phyloP scores from a whole-genome alignment of 2,797 vertebrate genomes.

The Atherinosoma microstoma region DNA sequence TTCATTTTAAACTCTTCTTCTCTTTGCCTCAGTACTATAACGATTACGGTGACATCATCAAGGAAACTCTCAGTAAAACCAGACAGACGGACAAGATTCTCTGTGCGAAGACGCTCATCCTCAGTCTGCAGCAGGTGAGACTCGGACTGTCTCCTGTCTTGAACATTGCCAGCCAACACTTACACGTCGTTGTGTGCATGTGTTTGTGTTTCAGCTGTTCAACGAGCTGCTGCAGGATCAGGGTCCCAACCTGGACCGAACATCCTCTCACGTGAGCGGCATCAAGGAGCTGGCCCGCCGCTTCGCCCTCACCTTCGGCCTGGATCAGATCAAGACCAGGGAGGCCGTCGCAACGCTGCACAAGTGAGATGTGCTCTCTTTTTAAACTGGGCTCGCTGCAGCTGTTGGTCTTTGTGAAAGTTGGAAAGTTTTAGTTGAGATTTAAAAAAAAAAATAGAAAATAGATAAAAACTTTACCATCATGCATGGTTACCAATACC shows the following conservation, averaged over 20 bases:
- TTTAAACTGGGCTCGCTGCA: background rate
- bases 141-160: background rate
- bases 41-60: constrained; percentile 99
- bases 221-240: constrained; percentile 98
- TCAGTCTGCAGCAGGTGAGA: constrained; percentile 98
- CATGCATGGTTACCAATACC: background rate
- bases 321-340: constrained; percentile 99
- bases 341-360: constrained; percentile 98
- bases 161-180: background rate
- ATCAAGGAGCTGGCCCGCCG: constrained; percentile 98
- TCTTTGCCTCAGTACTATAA: constrained; percentile 91
- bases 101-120: constrained; percentile 99
- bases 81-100: constrained; percentile 99
- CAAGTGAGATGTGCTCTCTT: constrained; percentile 86
- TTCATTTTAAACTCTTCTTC: background rate
- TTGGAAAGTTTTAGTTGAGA: background rate
- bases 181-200: background rate
- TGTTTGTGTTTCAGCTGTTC: constrained; percentile 86
- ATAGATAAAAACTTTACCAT: background rate
- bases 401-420: background rate
- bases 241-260: constrained; percentile 96
- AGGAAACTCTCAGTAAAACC: constrained; percentile 98
- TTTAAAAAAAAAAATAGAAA: background rate
- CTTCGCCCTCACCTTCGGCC: constrained; percentile 97
- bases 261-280: constrained; percentile 96